phyloP scores from a whole-genome alignment of 2,888 invertebrate genomes.

The Drymonia ruficornis region DNA sequence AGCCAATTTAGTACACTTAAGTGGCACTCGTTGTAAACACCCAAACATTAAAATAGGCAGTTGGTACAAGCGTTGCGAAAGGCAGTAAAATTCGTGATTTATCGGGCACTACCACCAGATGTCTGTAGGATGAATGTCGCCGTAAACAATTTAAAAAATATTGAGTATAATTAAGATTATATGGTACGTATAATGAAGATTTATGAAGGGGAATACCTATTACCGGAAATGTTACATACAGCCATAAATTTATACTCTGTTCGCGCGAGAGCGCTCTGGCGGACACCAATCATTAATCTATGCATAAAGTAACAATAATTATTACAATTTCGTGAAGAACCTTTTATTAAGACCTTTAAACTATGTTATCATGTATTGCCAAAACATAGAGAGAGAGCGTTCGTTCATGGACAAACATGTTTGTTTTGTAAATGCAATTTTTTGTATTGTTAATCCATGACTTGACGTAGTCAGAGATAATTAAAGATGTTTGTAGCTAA shows the following conservation, averaged over 20 bases:
- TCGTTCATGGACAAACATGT: background rate
- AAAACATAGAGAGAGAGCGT: too few species aligned
- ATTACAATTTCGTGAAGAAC: too few species aligned
- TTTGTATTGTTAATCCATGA: background rate
- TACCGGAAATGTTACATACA: too few species aligned
- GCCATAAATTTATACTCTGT: too few species aligned
- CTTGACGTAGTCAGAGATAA: conserved; percentile 21
- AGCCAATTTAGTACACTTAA: background rate
- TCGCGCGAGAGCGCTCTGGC: too few species aligned
- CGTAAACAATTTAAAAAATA: conserved; percentile 3
- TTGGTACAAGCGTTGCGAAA: conserved; percentile 4
- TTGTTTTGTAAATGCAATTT: background rate
- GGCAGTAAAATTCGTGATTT: conserved; percentile 5
- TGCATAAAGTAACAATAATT: too few species aligned
- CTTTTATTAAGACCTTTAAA: too few species aligned
- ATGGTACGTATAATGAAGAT: too few species aligned
- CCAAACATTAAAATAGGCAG: background rate
- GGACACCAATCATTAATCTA: too few species aligned
- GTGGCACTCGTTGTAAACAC: background rate
- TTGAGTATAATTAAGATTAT: too few species aligned
- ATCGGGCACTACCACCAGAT: conserved; percentile 5
- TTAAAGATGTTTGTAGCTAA: conserved; percentile 28
- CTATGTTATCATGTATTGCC: too few species aligned
- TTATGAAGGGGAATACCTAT: too few species aligned
- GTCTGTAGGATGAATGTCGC: background rate